These are phyloP conservation scores for Synanceia verrucosa DNA, from an alignment of 2,797 vertebrate species.

Conservation along the genomic window DNA sequence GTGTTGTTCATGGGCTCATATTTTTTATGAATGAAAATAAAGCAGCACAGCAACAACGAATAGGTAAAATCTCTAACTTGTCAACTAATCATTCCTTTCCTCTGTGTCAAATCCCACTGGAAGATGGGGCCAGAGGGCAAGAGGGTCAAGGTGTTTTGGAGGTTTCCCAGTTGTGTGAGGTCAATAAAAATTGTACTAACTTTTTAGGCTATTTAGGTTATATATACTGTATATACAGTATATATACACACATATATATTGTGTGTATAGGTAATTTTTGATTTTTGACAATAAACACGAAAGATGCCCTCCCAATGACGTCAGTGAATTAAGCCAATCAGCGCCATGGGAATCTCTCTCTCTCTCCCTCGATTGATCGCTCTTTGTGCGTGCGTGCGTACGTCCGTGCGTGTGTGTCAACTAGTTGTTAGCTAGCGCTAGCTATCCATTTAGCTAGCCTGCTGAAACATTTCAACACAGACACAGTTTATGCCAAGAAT, in stretches of 20 bases:
- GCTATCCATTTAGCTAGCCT: slow-evolving; percentile 64
- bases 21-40: not conserved
- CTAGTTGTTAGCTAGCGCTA: slow-evolving; percentile 74
- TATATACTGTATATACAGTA: no score
- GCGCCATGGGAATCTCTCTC: slow-evolving; percentile 58
- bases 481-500: slow-evolving; percentile 42
- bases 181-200: not conserved
- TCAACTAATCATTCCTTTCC: not conserved
- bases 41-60: not conserved
- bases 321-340: slow-evolving; percentile 56
- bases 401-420: slow-evolving; percentile 63
- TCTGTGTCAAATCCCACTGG: not conserved
- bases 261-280: no score
- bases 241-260: no score
- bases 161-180: not conserved
- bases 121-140: not conserved
- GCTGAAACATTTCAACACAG: slow-evolving; percentile 53
- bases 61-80: not conserved
- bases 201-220: no score
- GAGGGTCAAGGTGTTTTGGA: not conserved
- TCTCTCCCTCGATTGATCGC: slow-evolving; percentile 19
- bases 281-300: not conserved
- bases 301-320: slow-evolving; percentile 35
- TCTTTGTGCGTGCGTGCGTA: slow-evolving; percentile 21
- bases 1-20: not conserved